phyloP scores from a whole-genome alignment of 2,797 vertebrate species.

The Neosilurus mollespiculum region DNA sequence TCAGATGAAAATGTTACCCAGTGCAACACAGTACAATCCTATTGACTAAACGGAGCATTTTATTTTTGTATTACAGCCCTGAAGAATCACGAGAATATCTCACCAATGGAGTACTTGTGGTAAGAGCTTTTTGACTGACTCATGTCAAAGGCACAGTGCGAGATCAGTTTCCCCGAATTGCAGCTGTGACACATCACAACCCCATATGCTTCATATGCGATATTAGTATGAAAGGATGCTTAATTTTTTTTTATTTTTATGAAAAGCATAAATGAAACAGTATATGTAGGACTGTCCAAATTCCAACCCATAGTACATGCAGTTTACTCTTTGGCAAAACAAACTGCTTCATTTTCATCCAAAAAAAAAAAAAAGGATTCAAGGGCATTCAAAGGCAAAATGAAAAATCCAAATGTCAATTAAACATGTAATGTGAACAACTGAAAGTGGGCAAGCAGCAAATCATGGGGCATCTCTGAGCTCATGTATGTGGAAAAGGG shows the following conservation, averaged over 20 bases:
- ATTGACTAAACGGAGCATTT: neutral
- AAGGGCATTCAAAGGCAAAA: neutral
- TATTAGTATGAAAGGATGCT: neutral
- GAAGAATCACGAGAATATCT: neutral
- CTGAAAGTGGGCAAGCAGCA: neutral
- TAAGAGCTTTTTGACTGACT: neutral
- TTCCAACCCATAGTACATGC: neutral
- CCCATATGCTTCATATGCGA: neutral
- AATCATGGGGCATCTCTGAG: neutral
- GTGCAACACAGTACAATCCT: neutral
- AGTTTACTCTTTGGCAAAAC: neutral
- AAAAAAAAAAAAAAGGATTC: too few species aligned
- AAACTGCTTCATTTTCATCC: neutral
- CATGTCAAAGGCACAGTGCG: neutral
- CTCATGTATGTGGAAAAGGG: neutral
- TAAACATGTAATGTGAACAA: neutral
- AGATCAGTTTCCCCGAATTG: too few species aligned
- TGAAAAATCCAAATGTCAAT: neutral
- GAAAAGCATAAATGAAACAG: too few species aligned
- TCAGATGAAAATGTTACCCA: neutral
- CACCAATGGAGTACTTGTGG: slow-evolving; percentile 10
- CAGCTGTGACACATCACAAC: neutral
- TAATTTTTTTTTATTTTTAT: too few species aligned
- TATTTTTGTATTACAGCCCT: neutral
- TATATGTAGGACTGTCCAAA: too few species aligned